phyloP scores from a whole-genome alignment of 2,888 invertebrate species.

The Athalia circularis region DNA sequence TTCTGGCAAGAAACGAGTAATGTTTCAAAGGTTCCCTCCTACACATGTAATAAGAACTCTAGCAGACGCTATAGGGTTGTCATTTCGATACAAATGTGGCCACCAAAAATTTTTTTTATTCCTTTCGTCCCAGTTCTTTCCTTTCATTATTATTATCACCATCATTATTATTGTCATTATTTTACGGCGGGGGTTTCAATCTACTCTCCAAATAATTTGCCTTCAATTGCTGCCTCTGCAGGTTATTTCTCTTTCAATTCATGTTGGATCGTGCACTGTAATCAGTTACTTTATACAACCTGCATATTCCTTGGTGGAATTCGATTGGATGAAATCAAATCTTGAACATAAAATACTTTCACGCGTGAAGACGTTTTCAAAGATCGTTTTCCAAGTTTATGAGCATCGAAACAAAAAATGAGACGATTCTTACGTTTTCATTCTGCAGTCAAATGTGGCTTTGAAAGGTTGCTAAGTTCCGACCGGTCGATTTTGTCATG shows the following conservation, averaged over 20 bases:
- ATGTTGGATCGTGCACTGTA: no score
- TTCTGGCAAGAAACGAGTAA: conserved; percentile 5
- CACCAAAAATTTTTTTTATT: neutral
- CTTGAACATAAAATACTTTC: neutral
- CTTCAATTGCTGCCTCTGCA: no score
- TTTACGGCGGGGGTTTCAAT: no score
- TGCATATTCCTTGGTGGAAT: neutral
- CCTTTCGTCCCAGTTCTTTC: neutral
- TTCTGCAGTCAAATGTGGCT: neutral
- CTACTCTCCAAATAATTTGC: no score
- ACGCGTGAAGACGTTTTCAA: no score
- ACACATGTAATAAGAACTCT: neutral
- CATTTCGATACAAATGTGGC: conserved; percentile 11
- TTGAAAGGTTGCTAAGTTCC: conserved; percentile 14
- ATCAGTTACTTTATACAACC: no score
- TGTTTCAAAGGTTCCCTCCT: conserved; percentile 3
- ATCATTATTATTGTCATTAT: no score
- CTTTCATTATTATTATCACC: neutral
- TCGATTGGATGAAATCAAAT: neutral
- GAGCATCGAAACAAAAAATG: neutral
- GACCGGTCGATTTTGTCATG: neutral
- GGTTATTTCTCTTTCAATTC: no score
- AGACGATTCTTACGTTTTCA: conserved; percentile 1
- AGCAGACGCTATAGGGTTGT: neutral
- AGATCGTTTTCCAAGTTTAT: neutral